phyloP scores from a whole-genome alignment of 2,888 invertebrate species.

The Leptinotarsa haldemani region DNA sequence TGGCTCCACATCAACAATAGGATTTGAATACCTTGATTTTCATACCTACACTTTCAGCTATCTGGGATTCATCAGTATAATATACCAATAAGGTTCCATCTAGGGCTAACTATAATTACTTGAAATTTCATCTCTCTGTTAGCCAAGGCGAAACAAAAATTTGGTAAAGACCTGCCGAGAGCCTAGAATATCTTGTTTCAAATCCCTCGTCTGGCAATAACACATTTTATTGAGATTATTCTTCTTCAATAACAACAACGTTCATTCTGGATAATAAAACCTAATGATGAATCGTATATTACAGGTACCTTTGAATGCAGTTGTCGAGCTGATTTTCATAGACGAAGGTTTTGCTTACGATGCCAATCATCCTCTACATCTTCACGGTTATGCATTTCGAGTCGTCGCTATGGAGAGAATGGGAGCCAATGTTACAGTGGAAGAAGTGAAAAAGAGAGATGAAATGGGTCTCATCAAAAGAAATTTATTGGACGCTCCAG shows the following conservation, averaged over 20 bases:
- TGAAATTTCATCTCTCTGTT: no score
- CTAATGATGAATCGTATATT: not conserved
- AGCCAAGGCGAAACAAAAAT: no score
- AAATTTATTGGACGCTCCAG: slow-evolving; percentile 79
- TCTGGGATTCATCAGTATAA: no score
- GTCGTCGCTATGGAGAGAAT: slow-evolving; percentile 84
- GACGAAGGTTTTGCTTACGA: slow-evolving; percentile 89
- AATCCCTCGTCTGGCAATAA: no score
- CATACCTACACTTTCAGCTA: no score
- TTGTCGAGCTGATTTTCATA: slow-evolving; percentile 86
- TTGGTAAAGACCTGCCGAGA: no score
- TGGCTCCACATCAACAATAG: no score
- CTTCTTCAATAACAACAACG: not conserved
- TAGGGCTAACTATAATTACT: no score
- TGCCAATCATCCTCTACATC: slow-evolving; percentile 90
- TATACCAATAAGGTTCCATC: no score
- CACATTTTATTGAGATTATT: no score
- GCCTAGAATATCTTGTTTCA: no score
- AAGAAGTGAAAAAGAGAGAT: slow-evolving; percentile 76
- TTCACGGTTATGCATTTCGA: slow-evolving; percentile 88
- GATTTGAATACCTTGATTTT: no score
- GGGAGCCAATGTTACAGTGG: slow-evolving; percentile 75
- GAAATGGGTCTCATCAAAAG: slow-evolving; percentile 76
- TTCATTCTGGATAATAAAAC: not conserved
- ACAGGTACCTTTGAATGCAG: slow-evolving; percentile 75